Percentiles rank a stretch among this genome's conserved stretches.
Conservation (phyloP, 2,888 invertebrate genomes). For the Meloe dianella region DNA sequence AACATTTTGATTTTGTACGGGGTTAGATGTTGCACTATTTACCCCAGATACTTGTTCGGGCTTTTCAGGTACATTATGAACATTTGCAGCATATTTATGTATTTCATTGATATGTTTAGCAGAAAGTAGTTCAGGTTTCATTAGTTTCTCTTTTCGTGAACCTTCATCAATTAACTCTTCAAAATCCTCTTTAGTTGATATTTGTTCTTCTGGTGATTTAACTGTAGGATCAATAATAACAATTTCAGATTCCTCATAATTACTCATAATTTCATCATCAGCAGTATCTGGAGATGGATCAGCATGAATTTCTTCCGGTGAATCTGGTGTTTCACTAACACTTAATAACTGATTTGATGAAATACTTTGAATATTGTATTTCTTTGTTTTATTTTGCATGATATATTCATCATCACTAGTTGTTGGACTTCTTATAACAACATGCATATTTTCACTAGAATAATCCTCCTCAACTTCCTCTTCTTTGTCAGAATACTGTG, state of each 20-base stretch:
- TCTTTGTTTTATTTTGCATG: constrained; percentile 55
- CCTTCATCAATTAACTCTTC: constrained; percentile 71
- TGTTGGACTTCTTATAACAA: constrained; percentile 58
- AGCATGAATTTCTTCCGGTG: constrained; percentile 61
- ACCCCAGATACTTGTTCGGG: constrained; percentile 32
- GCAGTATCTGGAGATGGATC: constrained; percentile 58
- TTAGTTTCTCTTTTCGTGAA: constrained; percentile 62
- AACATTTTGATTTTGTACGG: constrained; percentile 9
- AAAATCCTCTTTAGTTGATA: constrained; percentile 71
- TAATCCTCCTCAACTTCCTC: constrained; percentile 54
- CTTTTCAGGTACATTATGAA: constrained; percentile 47
- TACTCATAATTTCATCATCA: constrained; percentile 60
- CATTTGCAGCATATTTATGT: constrained; percentile 52
- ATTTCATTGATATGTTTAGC: constrained; percentile 55
- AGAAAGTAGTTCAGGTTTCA: constrained; percentile 50
- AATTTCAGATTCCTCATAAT: constrained; percentile 65
- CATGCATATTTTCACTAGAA: constrained; percentile 48
- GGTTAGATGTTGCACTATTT: constrained; percentile 15
- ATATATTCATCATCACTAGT: constrained; percentile 58
- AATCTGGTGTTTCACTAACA: constrained; percentile 62
- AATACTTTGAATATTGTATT: constrained; percentile 54
- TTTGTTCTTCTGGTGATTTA: constrained; percentile 69
- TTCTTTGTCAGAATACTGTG: constrained; percentile 64
- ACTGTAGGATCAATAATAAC: constrained; percentile 67
- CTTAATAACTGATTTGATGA: constrained; percentile 58